phyloP scores from a whole-genome alignment of 1,140 invertebrate genomes.

The Conopomorpha cramerella region DNA sequence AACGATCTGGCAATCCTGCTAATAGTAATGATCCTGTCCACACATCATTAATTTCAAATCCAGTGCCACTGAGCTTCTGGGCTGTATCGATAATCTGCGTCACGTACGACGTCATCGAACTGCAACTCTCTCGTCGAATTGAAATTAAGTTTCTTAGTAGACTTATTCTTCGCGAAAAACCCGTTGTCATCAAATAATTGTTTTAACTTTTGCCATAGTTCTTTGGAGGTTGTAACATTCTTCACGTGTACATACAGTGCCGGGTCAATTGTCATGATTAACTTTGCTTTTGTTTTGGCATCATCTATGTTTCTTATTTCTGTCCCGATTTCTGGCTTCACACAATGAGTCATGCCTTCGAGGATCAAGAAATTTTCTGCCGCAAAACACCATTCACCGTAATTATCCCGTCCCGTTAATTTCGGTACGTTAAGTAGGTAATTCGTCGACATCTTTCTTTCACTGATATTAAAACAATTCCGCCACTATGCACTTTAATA shows the following conservation, averaged over 20 bases:
- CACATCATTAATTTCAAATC: constrained; percentile 1
- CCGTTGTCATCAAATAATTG: constrained; percentile 8
- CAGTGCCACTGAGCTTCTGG: constrained; percentile 9
- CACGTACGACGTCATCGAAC: constrained; percentile 3
- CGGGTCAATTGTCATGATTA: constrained; percentile 17
- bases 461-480: background rate
- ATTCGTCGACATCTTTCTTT: background rate
- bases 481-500: background rate
- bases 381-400: constrained; percentile 1
- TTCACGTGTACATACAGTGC: constrained; percentile 16
- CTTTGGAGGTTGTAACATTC: constrained; percentile 7
- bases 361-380: constrained; percentile 1
- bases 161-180: constrained; percentile 10
- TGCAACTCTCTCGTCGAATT: constrained; percentile 7
- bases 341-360: constrained; percentile 1
- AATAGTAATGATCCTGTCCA: constrained; percentile 12
- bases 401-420: background rate
- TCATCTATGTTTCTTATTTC: constrained; percentile 5
- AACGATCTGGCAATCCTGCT: constrained; percentile 19
- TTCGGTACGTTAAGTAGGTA: background rate
- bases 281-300: constrained; percentile 13
- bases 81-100: constrained; percentile 1
- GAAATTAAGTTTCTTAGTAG: constrained; percentile 9
- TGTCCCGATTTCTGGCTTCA: background rate
- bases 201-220: constrained; percentile 16